Evolutionary conservation across 23 tunicate species (phyloP), one percentile per base, ranked within the genome.

Genomic region (Halocynthia aurantium): DNA sequence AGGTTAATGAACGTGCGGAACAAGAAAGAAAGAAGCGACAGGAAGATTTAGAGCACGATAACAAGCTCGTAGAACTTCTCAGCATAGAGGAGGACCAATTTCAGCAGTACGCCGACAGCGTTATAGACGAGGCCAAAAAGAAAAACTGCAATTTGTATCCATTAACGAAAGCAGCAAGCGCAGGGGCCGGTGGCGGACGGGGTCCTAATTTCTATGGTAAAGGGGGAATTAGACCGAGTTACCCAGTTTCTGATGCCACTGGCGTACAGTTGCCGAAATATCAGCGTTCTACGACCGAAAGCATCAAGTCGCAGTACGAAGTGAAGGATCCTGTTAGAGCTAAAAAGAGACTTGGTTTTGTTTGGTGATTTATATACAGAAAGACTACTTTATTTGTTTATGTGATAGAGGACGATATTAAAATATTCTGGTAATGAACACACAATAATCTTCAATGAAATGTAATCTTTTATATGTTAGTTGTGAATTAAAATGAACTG

Each of bases 161-260:
- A 0, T 75, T 93, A 6, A 58, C 70, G 18, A 87, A 87, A 80
- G 98, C 94, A 9, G 94, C 98, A 0, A 76, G 65, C 9, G 82
- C 94, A 6, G 98, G 98, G 40, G 81, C 82, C 8, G 98, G 98
- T 11, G 94, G 94, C 10, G 98, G 98, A 7, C 70, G 83, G 20
- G 98, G 98, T 40, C 98, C 98, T 0, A 52, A 50, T 17, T 87
- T 83, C 62, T 81, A 72, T 19, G 94, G 94, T 7, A 92, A 86
- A 62, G 98, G 98, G 8, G 98, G 98, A 56, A 69, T 87, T 18
- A 61, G 88, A 56, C 98, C 98, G 0, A 83, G 89, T 72, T 93
- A 93, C 60, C 83, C 90, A 6, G 80, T 87, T 6, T 60, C 93
- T 66, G 98, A 92, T 74, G 86, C 84, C 81, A 84, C 80, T 57